These are phyloP conservation scores for Clarias batrachus DNA, from an alignment of 2,113 vertebrate genomes.

Conservation along the genomic window DNA sequence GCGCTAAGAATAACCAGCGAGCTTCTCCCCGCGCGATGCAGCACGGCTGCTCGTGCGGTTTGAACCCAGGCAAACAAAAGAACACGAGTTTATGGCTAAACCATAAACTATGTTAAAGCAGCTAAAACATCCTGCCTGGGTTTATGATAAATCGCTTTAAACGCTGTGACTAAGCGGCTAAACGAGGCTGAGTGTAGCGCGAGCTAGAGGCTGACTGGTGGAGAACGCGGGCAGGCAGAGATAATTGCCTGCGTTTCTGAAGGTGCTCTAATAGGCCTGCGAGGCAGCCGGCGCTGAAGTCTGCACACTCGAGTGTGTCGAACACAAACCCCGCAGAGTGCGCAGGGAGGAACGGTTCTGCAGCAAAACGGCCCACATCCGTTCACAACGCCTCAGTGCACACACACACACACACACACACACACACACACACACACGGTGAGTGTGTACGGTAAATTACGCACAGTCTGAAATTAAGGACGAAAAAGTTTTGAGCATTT, in stretches of 20 bases:
- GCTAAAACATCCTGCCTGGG: slow-evolving; percentile 43
- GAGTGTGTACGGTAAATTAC: neutral
- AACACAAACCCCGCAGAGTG: slow-evolving; percentile 27
- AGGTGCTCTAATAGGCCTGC: slow-evolving; percentile 44
- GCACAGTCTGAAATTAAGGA: neutral
- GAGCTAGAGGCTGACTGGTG: slow-evolving; percentile 34
- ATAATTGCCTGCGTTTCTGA: slow-evolving; percentile 43
- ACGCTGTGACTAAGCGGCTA: slow-evolving; percentile 40
- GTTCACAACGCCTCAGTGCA: neutral
- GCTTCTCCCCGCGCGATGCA: neutral
- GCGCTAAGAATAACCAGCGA: slow-evolving; percentile 3
- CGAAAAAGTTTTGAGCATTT: too few species aligned
- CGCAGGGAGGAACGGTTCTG: slow-evolving; percentile 11
- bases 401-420: neutral
- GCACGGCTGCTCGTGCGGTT: neutral
- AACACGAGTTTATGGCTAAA: slow-evolving; percentile 39
- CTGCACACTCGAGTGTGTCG: slow-evolving; percentile 34
- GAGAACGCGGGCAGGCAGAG: slow-evolving; percentile 38
- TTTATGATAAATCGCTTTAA: slow-evolving; percentile 39
- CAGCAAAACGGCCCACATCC: slow-evolving; percentile 7
- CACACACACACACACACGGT: neutral
- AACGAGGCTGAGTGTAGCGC: slow-evolving; percentile 34
- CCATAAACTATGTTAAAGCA: too few species aligned
- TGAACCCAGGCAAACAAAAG: slow-evolving; percentile 29
- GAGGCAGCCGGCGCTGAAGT: slow-evolving; percentile 31